Conservation (phyloP, 2,113 vertebrate species). For the Aix galericulata region DNA sequence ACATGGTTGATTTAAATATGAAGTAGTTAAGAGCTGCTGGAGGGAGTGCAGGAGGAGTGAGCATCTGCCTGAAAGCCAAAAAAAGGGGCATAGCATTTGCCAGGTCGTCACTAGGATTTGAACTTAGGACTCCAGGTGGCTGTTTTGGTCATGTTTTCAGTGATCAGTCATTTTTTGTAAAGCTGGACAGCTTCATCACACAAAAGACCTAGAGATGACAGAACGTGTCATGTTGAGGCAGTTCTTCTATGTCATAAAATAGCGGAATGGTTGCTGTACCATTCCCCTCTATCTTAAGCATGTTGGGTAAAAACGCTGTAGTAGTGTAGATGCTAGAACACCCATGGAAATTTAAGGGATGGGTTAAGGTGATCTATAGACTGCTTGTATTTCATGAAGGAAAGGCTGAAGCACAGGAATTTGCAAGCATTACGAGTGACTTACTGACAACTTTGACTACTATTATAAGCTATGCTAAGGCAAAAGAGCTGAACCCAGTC, state of each 20-base stretch:
- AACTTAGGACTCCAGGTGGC: not conserved
- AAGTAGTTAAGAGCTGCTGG: not conserved
- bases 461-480: not conserved
- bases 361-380: not conserved
- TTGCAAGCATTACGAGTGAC: not conserved
- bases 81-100: not conserved
- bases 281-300: not conserved
- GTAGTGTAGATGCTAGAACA: not conserved
- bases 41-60: not conserved
- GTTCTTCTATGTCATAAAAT: not conserved
- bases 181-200: not conserved
- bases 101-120: not conserved
- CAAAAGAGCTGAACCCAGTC: not conserved
- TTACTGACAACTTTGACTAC: not conserved
- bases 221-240: not conserved
- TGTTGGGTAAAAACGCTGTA: not conserved
- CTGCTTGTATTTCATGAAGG: not conserved
- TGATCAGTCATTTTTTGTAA: not conserved
- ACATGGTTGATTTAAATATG: not conserved
- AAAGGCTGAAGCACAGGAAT: not conserved
- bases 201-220: not conserved
- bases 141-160: not conserved
- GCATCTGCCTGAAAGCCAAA: not conserved
- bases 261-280: not conserved
- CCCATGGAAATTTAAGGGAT: not conserved